Percentiles rank a stretch among this genome's conserved stretches.
phyloP scores from a whole-genome alignment of 2,113 vertebrate species.

The Laticauda colubrina region DNA sequence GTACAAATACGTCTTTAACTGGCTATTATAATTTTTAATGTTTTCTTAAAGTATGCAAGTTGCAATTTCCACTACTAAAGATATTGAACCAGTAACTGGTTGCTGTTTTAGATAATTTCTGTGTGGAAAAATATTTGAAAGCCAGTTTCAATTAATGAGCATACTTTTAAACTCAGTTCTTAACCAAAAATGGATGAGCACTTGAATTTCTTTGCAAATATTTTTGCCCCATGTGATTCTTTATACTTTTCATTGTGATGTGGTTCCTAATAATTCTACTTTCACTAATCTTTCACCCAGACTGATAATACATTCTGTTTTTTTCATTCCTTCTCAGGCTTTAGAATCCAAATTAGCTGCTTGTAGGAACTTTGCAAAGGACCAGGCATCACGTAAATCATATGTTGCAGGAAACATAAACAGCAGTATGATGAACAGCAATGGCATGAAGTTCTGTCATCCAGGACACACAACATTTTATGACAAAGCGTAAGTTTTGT shows the following conservation, averaged over 20 bases:
- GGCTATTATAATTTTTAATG: neutral
- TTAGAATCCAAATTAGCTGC: slow-evolving; percentile 97
- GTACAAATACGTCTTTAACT: neutral
- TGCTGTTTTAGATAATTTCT: neutral
- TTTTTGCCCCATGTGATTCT: neutral
- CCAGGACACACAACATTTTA: slow-evolving; percentile 90
- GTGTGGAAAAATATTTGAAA: neutral
- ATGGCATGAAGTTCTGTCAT: slow-evolving; percentile 85
- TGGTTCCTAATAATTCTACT: neutral
- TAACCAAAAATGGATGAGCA: neutral
- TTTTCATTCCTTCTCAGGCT: slow-evolving; percentile 71
- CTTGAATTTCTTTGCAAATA: neutral
- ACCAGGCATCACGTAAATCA: slow-evolving; percentile 89
- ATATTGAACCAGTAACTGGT: neutral
- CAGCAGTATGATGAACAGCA: slow-evolving; percentile 79
- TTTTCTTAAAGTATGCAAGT: neutral
- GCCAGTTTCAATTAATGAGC: neutral
- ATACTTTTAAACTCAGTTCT: neutral
- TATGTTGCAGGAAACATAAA: slow-evolving; percentile 78
- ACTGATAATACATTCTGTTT: neutral
- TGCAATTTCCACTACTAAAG: neutral
- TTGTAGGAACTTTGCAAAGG: slow-evolving; percentile 96
- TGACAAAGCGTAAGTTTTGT: slow-evolving; percentile 87
- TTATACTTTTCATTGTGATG: neutral
- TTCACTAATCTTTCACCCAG: neutral